Evolutionary conservation across 2,888 invertebrate species (phyloP).

Genomic region (Pyralis farinalis): DNA sequence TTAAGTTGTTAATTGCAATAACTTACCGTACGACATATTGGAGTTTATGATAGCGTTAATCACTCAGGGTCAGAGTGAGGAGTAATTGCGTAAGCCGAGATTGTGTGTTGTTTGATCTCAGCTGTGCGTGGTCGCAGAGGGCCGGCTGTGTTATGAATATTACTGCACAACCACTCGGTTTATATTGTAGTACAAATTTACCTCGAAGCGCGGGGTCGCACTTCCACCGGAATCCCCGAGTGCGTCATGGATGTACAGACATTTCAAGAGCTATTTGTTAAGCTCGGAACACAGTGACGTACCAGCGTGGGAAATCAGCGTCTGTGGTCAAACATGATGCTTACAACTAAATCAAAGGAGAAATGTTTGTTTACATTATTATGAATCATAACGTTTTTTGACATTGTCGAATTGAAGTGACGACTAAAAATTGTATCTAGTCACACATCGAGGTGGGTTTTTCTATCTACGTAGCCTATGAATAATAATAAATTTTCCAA

Average conservation of each 20-base stretch:
- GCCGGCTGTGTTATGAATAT: not conserved
- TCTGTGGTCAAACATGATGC: not conserved
- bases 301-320: not conserved
- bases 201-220: not conserved
- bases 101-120: too few species aligned
- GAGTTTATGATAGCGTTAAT: not conserved
- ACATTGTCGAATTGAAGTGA: too few species aligned
- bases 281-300: not conserved
- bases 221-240: not conserved
- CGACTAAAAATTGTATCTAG: too few species aligned
- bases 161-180: not conserved
- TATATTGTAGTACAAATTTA: not conserved
- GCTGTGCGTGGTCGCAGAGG: too few species aligned
- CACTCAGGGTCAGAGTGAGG: not conserved
- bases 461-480: too few species aligned
- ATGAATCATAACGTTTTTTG: too few species aligned
- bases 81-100: too few species aligned
- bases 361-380: not conserved
- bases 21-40: conserved; percentile 7
- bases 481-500: too few species aligned
- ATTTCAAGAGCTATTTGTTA: not conserved
- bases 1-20: not conserved
- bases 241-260: not conserved
- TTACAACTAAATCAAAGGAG: not conserved
- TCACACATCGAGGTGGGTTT: too few species aligned